Base-by-base conservation (phyloP, 2,113 vertebrate genomes). In the Sphaerodactylus townsendi region DNA sequence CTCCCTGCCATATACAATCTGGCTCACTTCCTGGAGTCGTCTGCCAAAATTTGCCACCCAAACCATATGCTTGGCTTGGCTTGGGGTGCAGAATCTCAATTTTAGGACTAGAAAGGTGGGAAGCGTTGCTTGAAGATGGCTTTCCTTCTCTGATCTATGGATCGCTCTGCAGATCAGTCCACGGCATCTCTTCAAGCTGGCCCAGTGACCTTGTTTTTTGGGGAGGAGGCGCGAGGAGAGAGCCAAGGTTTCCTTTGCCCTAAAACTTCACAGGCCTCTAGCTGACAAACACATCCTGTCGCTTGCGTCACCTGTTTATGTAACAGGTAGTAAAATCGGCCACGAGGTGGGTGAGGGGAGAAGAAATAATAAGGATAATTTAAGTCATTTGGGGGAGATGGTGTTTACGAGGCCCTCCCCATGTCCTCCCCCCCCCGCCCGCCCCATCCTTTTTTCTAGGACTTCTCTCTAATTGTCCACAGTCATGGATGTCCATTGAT, bases 301-400 rank as follows among this genome's bases (percentile, higher is more conserved):
- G 1, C 41, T 77, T 14, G 15, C n/a, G 41, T 7, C 11, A 19
- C 8, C 15, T 44, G 7, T 93, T 95, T 95, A 93, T 91, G 90
- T 93, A 94, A 94, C 89, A 79, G 14, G 37, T n/a, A 41, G 77
- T 0, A 14, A 79, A 93, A 92, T 88, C 89, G 87, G 87, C 87
- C 0, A 0, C 83, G 87, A 82, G 44, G 33, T 33, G 81, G 44
- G 33, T 23, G 65, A 21, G 21, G 37, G 23, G 30, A 4, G 41
- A 30, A 88, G 83, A 88, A 94, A 94, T 93, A 94, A 95, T 92
- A 89, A 85, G 87, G 90, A 89, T 93, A 95, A 95, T 94, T 94
- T 85, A 89, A 93, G 91, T 85, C 87, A 88, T 94, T 95, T 93
- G 33, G 87, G 87, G 92, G 89, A 94, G 92, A 93, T 86, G 89